Evolutionary conservation across 2,888 invertebrate species (phyloP).

Genomic region (Zele albiditarsus): DNA sequence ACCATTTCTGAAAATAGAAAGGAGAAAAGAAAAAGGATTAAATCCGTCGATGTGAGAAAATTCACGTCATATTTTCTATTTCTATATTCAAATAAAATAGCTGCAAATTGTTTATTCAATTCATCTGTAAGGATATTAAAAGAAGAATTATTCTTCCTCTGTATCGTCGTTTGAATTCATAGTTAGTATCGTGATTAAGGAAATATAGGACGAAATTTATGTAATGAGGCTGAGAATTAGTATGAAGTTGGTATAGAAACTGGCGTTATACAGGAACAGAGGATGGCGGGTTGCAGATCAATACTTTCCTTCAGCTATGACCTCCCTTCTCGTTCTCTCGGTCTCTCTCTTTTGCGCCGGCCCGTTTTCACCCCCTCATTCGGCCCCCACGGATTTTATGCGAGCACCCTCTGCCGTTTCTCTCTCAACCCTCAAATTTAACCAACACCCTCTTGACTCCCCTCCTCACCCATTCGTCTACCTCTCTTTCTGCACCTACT

Average conservation of each 20-base stretch:
- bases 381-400: conserved; percentile 18
- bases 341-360: conserved; percentile 46
- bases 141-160: background rate
- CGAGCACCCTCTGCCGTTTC: conserved; percentile 50
- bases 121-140: background rate
- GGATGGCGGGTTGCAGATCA: conserved; percentile 71
- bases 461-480: conserved; percentile 27
- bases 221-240: conserved; percentile 59
- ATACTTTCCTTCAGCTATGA: conserved; percentile 72
- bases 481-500: conserved; percentile 39
- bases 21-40: conserved; percentile 25
- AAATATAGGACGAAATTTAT: conserved; percentile 45
- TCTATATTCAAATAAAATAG: background rate
- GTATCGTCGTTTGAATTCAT: background rate
- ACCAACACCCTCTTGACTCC: conserved; percentile 50
- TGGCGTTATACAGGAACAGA: conserved; percentile 64
- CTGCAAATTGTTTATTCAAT: background rate
- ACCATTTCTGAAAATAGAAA: conserved; percentile 90
- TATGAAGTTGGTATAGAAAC: conserved; percentile 60
- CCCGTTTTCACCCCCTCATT: conserved; percentile 33
- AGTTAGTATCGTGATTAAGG: background rate
- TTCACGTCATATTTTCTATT: background rate
- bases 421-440: conserved; percentile 63
- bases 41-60: background rate
- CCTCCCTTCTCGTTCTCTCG: conserved; percentile 61